Base-by-base conservation (phyloP, 1,140 invertebrate species). In the Yoshiicerus persimilis region DNA sequence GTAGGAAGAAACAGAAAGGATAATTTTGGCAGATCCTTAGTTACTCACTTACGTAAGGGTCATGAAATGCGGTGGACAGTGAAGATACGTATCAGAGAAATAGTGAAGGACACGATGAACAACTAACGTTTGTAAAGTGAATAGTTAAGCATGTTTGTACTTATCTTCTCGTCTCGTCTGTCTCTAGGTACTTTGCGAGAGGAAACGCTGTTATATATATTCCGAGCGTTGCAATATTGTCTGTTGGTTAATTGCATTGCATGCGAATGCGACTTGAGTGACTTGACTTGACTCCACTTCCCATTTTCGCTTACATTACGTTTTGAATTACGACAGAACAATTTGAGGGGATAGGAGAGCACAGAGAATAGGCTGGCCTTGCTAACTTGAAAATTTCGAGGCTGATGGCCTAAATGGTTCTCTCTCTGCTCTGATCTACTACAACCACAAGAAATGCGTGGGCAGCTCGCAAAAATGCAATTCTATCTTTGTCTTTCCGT, bases 11-110 rank as follows among this genome's bases (percentile, higher is more conserved):
- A 80, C 75, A 38, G 75, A 80, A 80, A 80, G 75, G 75, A 38
- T 80, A 80, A 80, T 80, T 80, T 80, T 80, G 75, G 75, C 75
- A 80, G 75, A 80, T 80, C 75, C 75, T 80, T 80, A 80, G 75
- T 80, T 80, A 38, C 75, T 80, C 75, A 80, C 75, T 80, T 80
- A 80, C 75, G 75, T 80, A 80, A 80, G 75, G 75, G 75, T 80
- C 75, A 80, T 80, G 75, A 80, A 80, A 80, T 36, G 75, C 75
- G 34, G 34, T 80, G 75, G 75, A 80, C 75, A 36, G 32, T 80
- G 75, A 80, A 80, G 75, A 80, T 80, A 80, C 75, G 20, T 80
- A 80, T 80, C 75, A n/a, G 75, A 36, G 9, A 32, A 23, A 23
- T 11, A 80, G 8, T 36, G 75, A 80, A 80, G 75, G 75, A 80